Evolutionary conservation across 2,888 invertebrate species (phyloP), one percentile per base, ranked within the genome.

Genomic region (Leucophenga montana): DNA sequence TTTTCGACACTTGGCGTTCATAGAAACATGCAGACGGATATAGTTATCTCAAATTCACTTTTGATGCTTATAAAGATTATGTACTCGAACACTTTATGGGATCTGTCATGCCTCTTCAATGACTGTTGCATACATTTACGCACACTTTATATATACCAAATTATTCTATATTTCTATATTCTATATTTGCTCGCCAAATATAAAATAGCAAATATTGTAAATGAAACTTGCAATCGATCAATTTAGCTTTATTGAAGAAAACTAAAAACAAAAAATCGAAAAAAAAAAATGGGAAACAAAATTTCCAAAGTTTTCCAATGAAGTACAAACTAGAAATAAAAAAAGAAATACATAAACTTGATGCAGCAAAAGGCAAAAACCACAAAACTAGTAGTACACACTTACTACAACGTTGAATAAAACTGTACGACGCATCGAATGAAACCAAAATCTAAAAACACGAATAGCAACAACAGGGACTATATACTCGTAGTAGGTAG

Each of bases 251-350:
- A 54, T 62, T 64, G 16, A 33, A 57, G 57, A 27, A 48, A 65
- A 64, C 68, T 62, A 50, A 39, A 39, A 39, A 39, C 4, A 39
- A 39, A 27, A 44, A 16, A 39, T 6, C 50, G 9, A 11, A 3
- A 18, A 61, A 33, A 16, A 33, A 39, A 44, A 39, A 39, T 16
- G 9, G 18, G 18, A 62, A 39, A 62, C 39, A 9, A 46, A 56
- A 27, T 68, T 64, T 66, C 16, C 20, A n/a, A 68, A 71, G 48
- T 71, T 74, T 73, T 44, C 9, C 39, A 20, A 64, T 64, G 62
- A 48, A 48, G 22, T 22, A 46, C 46, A 46, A 64, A 33, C 66
- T 70, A 22, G 18, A 56, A 53, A 14, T 54, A 39, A 39, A 39
- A 11, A 33, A 44, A 16, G 22, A n/a, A 39, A 27, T 13, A 16